Base-by-base conservation (phyloP, 2,797 vertebrate genomes). In the Poliocrania exsul region DNA sequence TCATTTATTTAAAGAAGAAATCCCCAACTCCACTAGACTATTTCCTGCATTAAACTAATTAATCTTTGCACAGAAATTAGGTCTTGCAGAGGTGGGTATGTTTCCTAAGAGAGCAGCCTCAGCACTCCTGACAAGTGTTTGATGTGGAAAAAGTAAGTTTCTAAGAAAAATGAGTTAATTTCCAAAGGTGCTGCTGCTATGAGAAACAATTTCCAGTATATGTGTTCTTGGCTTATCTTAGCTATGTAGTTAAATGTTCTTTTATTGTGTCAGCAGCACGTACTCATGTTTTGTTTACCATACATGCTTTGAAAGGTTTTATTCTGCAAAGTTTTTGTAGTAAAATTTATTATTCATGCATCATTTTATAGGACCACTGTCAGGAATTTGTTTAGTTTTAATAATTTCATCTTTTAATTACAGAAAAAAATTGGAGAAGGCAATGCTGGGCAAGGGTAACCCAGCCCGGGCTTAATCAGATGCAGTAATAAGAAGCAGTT, bases 1-100 rank as follows among this genome's bases (percentile, higher is more conserved):
- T 88, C 57, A 51, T 78, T 78, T 92, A 60, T 90, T 89, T 92
- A 66, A 79, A 86, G 61, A 78, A 92, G 61, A 89, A 91, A 81
- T 86, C 47, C 65, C 37, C 26, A 79, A 60, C 37, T 88, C 56
- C 29, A 18, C 16, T 31, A 51, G 44, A n/a, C 66, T 64, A 21
- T 90, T 94, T 95, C 85, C 85, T 90, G 62, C 26, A 26, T 92
- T 93, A 88, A 88, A 70, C 66, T 91, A 88, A 93, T 93, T 92
- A 90, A 95, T 80, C 70, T 90, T 83, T 49, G 51, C 24, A 53
- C 26, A 86, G 81, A 92, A 94, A 87, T 69, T 54, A 62, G 21
- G 50, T 91, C 91, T 85, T 81, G 51, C 54, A 90, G 57, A 72
- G 62, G 33, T 86, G 62, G 49, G 67, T 94, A 47, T 86, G 24